Conservation (phyloP, 1,140 invertebrate species). For the Olivierus martensii region DNA sequence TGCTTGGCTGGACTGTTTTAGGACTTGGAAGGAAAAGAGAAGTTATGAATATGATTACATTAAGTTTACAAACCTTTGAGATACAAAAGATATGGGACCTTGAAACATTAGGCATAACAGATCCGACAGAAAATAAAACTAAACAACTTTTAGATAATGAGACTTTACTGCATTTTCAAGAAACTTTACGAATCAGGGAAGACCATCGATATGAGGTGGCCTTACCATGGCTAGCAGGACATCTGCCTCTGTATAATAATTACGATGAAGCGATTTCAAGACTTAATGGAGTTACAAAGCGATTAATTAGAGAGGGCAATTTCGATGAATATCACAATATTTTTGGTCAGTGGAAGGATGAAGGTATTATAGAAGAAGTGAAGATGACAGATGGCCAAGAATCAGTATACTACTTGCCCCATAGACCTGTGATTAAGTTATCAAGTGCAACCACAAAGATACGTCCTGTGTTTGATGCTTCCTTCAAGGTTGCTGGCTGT, state of each 20-base stretch:
- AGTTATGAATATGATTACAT: neutral
- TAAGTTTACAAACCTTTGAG: slow-evolving; percentile 1
- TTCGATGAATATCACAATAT: neutral
- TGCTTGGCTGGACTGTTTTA: slow-evolving; percentile 6
- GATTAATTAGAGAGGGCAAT: neutral
- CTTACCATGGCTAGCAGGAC: too few relatives aligned
- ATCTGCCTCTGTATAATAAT: too few relatives aligned
- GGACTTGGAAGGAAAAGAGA: neutral
- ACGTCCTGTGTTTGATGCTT: slow-evolving; percentile 1
- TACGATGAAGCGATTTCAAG: slow-evolving; percentile 3
- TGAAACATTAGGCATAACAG: slow-evolving; percentile 1
- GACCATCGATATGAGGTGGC: too few relatives aligned
- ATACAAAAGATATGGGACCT: neutral
- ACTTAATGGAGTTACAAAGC: neutral
- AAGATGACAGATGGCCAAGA: neutral
- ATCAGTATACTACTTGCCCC: neutral
- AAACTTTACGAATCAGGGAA: too few relatives aligned
- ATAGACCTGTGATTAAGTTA: slow-evolving; percentile 1
- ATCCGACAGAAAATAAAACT: neutral
- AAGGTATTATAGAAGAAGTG: slow-evolving; percentile 2
- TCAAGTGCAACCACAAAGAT: neutral
- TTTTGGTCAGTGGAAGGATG: neutral
- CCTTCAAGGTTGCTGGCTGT: neutral
- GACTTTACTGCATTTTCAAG: too few relatives aligned
- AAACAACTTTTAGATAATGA: too few relatives aligned